Evolutionary conservation across 2,113 vertebrate genomes (phyloP), one percentile per base, ranked within the genome.

Genomic region (Nothobranchius furzeri): DNA sequence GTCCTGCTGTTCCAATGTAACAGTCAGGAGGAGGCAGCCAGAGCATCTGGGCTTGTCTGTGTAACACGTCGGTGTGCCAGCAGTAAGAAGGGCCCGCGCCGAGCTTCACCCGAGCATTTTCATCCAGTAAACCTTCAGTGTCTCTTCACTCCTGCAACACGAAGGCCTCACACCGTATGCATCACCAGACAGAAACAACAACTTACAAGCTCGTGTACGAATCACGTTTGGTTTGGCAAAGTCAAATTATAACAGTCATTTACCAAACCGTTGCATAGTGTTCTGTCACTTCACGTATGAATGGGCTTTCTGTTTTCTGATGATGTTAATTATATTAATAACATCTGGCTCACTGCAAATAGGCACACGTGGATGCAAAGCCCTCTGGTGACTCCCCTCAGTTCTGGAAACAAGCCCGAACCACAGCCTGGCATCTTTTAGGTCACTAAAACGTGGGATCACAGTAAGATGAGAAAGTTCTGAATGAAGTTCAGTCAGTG

Each of bases 21-120:
- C 80, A 78, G 84, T 83, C 83, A 83, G 68, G 51, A 70, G 78
- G 79, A 82, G 60, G 80, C 49, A 60, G 75, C 68, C 52, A 74
- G 63, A 82, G 73, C 90, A 92, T 91, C 87, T 93, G 90, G 87
- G 77, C 81, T 84, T 73, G 86, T 81, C 87, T 82, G 24, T 73
- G 30, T 61, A 62, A 81, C 68, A 56, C 68, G 72, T 82, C 81
- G 49, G 46, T 45, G 36, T 80, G 78, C 73, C 82, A 76, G 48
- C 62, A 52, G 69, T 12, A 17, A 76, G 56, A 70, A 58, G 65
- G 51, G 37, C 40, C 12, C 46, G 13, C 9, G 62, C 60, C 47
- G 60, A 68, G 66, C 60, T 79, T 68, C 42, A 51, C 64, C 37
- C 59, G 2, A 62, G 57, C 56, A 42, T 40, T 57, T 49, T 45